A percentile compares a stretch with the other conserved stretches of the same genome.
phyloP scores from a whole-genome alignment of 2,888 invertebrate species.

The Chalcis sispes region DNA sequence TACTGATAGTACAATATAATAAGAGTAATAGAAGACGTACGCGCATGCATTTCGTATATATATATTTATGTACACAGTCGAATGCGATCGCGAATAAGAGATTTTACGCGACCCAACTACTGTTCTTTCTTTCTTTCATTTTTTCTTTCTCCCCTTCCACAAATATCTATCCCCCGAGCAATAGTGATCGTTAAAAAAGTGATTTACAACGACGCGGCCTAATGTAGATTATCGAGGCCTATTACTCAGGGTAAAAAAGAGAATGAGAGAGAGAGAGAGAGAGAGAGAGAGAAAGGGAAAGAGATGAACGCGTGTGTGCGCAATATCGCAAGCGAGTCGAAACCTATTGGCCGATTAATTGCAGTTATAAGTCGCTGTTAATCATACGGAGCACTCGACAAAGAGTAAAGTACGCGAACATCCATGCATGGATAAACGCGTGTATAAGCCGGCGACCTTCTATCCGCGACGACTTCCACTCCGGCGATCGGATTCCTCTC shows the following conservation, averaged over 20 bases:
- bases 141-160: too few relatives aligned
- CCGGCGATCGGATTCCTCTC: not conserved
- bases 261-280: not conserved
- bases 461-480: not conserved
- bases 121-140: too few relatives aligned
- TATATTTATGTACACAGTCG: too few relatives aligned
- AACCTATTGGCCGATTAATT: conserved; percentile 24
- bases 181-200: conserved; percentile 15
- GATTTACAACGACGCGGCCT: conserved; percentile 30
- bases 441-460: not conserved
- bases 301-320: too few relatives aligned
- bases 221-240: conserved; percentile 41
- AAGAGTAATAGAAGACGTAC: too few relatives aligned
- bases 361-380: conserved; percentile 34
- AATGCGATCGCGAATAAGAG: too few relatives aligned
- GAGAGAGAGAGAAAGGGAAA: not conserved
- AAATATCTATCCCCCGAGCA: conserved; percentile 2
- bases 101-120: too few relatives aligned
- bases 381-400: conserved; percentile 21
- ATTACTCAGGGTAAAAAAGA: conserved; percentile 2
- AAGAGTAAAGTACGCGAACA: too few relatives aligned
- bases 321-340: too few relatives aligned
- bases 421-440: too few relatives aligned
- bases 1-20: too few relatives aligned
- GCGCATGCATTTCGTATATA: too few relatives aligned